phyloP scores from a whole-genome alignment of 2,888 invertebrate species.

The Podotricha telesiphe region DNA sequence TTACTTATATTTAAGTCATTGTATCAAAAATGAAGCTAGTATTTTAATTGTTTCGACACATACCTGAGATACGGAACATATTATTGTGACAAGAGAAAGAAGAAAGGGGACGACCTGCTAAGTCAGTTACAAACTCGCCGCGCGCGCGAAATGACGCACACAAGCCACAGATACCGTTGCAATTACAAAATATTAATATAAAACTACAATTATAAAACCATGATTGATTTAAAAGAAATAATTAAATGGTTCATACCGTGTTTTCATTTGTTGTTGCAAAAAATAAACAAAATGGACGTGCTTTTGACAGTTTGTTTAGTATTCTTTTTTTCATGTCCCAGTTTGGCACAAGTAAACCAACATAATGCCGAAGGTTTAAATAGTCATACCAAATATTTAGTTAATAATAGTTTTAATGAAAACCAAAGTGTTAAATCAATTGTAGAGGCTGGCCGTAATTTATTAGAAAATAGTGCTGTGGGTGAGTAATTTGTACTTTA shows the following conservation, averaged over 20 bases:
- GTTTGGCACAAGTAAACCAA: slow-evolving; percentile 55
- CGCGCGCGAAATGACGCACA: slow-evolving; percentile 61
- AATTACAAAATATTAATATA: slow-evolving; percentile 29
- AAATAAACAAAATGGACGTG: slow-evolving; percentile 54
- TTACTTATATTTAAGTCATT: too few relatives aligned
- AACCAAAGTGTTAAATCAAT: slow-evolving; percentile 35
- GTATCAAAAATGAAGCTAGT: too few relatives aligned
- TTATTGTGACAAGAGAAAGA: slow-evolving; percentile 57
- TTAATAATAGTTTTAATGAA: slow-evolving; percentile 44
- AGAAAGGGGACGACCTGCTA: slow-evolving; percentile 60
- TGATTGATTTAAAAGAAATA: slow-evolving; percentile 78
- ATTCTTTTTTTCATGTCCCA: slow-evolving; percentile 64
- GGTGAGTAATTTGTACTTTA: slow-evolving; percentile 36
- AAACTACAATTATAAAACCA: slow-evolving; percentile 44
- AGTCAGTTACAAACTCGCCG: slow-evolving; percentile 57
- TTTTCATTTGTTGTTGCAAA: slow-evolving; percentile 66
- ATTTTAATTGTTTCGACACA: too few relatives aligned
- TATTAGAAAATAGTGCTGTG: slow-evolving; percentile 27
- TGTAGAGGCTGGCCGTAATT: background rate
- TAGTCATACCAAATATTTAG: slow-evolving; percentile 56
- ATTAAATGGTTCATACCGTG: slow-evolving; percentile 80
- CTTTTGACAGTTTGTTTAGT: slow-evolving; percentile 61
- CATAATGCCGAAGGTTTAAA: slow-evolving; percentile 50
- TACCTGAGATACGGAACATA: too few relatives aligned
- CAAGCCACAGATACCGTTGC: background rate